Evolutionary conservation across 2,113 vertebrate species (phyloP).

Genomic region (Eudyptes chrysolophus): DNA sequence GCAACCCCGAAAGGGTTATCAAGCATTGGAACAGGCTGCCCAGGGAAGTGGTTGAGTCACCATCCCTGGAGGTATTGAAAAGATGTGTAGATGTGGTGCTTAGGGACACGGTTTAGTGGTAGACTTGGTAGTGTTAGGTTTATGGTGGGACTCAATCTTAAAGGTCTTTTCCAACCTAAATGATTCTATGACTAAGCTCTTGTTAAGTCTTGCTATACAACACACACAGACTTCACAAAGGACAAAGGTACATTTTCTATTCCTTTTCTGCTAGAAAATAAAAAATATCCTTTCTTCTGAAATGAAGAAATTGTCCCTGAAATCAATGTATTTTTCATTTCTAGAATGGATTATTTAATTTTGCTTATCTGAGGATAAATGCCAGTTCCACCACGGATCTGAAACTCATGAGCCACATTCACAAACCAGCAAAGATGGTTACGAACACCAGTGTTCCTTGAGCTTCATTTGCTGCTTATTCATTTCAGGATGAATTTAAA

Average conservation of each 20-base stretch:
- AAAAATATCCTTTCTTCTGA: background rate
- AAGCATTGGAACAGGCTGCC: background rate
- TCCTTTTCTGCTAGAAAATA: background rate
- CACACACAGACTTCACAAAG: background rate
- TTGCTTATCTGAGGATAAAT: background rate
- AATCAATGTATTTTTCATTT: background rate
- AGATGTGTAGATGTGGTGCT: fast-evolving
- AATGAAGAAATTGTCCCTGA: background rate
- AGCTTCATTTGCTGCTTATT: background rate
- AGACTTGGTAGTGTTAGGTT: background rate
- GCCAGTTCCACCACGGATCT: background rate
- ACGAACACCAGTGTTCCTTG: background rate
- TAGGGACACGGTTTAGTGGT: background rate
- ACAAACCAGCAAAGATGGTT: background rate
- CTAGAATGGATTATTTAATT: background rate
- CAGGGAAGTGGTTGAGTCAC: background rate
- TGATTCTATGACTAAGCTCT: background rate
- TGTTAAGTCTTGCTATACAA: background rate
- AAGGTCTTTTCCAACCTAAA: background rate
- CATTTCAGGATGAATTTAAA: background rate
- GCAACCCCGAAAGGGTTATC: too few species aligned
- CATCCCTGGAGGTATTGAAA: background rate
- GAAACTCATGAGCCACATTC: background rate
- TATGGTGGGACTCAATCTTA: fast-evolving
- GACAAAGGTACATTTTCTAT: background rate